These are phyloP conservation scores for Taenaris catops DNA, from an alignment of 2,888 invertebrate genomes.

Conservation along the genomic window DNA sequence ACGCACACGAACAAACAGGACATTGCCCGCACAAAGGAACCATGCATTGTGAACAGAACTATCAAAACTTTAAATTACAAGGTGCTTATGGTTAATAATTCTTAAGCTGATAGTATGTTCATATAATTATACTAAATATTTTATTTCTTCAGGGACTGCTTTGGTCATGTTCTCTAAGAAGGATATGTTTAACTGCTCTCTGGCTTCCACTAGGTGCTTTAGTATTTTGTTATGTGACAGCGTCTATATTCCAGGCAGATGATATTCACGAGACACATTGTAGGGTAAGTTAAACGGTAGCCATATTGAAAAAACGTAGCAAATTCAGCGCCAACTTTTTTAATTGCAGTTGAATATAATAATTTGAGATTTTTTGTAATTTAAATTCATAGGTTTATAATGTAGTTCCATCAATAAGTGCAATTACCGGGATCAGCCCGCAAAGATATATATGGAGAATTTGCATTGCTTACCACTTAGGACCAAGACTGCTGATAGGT, in stretches of 20 bases:
- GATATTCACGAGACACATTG: constrained; percentile 97
- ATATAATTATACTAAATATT: constrained; percentile 17
- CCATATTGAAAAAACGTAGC: constrained; percentile 3
- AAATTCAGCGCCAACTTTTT: too few relatives aligned
- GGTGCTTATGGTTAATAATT: constrained; percentile 34
- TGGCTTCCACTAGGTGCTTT: constrained; percentile 92
- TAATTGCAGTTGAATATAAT: too few relatives aligned
- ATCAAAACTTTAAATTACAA: constrained; percentile 60
- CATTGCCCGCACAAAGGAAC: constrained; percentile 49
- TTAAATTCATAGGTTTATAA: constrained; percentile 88
- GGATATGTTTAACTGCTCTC: constrained; percentile 90
- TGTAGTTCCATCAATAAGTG: constrained; percentile 96
- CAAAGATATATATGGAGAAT: constrained; percentile 96
- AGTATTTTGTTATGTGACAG: constrained; percentile 92
- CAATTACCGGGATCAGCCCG: constrained; percentile 95
- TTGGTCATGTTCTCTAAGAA: constrained; percentile 87
- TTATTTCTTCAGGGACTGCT: constrained; percentile 72
- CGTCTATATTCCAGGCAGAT: constrained; percentile 94
- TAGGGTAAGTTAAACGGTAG: constrained; percentile 83
- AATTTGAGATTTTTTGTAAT: constrained; percentile 3
- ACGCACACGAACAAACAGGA: constrained; percentile 54
- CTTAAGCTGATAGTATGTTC: constrained; percentile 17
- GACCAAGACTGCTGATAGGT: constrained; percentile 93
- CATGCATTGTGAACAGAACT: constrained; percentile 45
- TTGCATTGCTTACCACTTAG: constrained; percentile 94